phyloP scores from a whole-genome alignment of 2,888 invertebrate genomes.

The Drosophila nr. perissopoda region DNA sequence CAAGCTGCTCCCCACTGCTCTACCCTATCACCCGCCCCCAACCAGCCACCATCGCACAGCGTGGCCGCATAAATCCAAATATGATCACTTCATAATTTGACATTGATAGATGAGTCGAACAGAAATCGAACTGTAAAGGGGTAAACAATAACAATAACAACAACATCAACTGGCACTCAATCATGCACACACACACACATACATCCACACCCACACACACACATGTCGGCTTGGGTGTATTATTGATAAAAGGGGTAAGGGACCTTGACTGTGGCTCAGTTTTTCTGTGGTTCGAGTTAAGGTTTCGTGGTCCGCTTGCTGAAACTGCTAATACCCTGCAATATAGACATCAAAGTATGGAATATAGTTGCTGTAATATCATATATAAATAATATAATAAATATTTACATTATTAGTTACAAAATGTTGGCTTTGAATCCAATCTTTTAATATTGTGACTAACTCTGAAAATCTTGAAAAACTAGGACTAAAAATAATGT shows the following conservation, averaged over 20 bases:
- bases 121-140: constrained; percentile 66
- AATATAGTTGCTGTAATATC: background rate
- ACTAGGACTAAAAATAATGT: background rate
- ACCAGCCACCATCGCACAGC: background rate
- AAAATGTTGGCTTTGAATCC: background rate
- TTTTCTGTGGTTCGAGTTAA: constrained; percentile 6
- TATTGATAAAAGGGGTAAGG: constrained; percentile 29
- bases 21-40: constrained; percentile 1
- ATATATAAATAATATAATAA: no score
- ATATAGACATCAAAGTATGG: background rate
- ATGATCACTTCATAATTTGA: constrained; percentile 85
- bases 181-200: constrained; percentile 57
- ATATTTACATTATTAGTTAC: no score
- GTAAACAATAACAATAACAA: constrained; percentile 44
- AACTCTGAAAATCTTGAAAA: background rate
- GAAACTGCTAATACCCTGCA: constrained; percentile 31
- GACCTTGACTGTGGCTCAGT: constrained; percentile 36
- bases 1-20: background rate
- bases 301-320: background rate
- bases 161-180: constrained; percentile 66
- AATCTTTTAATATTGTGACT: background rate
- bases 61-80: constrained; percentile 83
- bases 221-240: constrained; percentile 29
- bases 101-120: constrained; percentile 84
- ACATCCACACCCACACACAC: constrained; percentile 27